Evolutionary conservation across 1,140 invertebrate genomes (phyloP), one percentile per base, ranked within the genome.

Genomic region (Lordiphosa clarofinis): DNA sequence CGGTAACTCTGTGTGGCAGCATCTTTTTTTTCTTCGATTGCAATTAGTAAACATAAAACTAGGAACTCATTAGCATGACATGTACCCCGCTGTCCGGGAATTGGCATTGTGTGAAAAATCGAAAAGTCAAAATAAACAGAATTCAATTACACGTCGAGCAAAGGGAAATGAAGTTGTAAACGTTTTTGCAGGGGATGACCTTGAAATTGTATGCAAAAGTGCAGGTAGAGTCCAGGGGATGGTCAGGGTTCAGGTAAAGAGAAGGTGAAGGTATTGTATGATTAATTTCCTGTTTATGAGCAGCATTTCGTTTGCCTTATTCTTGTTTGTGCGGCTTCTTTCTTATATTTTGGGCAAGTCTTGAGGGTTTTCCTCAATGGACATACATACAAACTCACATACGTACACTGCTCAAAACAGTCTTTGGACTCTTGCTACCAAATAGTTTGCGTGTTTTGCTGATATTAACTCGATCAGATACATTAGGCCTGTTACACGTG

Each of bases 241-340:
- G 42, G 5, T 33, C 44, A 56, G 44, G 50, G 24, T 28, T 1
- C 37, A 62, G 43, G 56, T 38, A 55, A 11, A 28, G 31, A 35
- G n/a, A n/a, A n/a, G n/a, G n/a, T n/a, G 50, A 59, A 60, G 54
- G 52, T 56, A 60, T 73, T 46, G 76, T 69, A 56, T 81, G 76
- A 81, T 82, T 81, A 81, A 81, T 81, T 81, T 81, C 76, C 76
- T 81, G 76, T 81, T 81, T 82, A 82, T 81, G 61, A 69, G 67
- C 76, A 82, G 21, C 39, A 54, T 67, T 57, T 54, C 48, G 49
- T 66, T 59, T 21, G 36, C 39, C 43, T 58, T 9, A 24, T 59
- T 60, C 64, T 60, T 58, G 61, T 52, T 47, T 82, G 56, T 81
- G 76, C 66, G 75, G 75, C 75, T 79, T 79, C 75, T 61, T 69